These are phyloP conservation scores for Ptychochromis oligacanthus DNA, from an alignment of 2,113 vertebrate species.

Conservation along the genomic window DNA sequence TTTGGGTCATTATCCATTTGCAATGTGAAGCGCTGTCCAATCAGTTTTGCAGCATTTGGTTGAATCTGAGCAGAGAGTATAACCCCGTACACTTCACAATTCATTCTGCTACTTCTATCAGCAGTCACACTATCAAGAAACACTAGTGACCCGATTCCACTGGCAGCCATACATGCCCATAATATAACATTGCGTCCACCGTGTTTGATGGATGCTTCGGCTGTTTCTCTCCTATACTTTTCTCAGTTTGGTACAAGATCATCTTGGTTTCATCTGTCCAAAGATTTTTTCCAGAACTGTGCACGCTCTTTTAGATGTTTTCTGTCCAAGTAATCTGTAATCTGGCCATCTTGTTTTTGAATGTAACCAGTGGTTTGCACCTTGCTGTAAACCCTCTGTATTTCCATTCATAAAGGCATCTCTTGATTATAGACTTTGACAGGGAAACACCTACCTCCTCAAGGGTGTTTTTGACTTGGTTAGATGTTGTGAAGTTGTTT, in stretches of 20 bases:
- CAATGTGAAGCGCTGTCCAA: neutral
- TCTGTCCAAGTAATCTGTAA: neutral
- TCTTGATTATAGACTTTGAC: neutral
- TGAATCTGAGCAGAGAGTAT: neutral
- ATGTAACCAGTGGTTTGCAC: neutral
- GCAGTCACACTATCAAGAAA: neutral
- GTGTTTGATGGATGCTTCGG: rapidly evolving
- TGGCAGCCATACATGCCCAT: neutral
- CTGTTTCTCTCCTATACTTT: neutral
- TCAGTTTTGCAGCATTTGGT: neutral
- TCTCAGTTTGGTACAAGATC: neutral
- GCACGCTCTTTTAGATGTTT: neutral
- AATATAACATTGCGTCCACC: neutral
- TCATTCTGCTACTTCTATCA: neutral
- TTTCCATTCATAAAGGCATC: too few relatives aligned
- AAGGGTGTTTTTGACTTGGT: neutral
- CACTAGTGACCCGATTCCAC: neutral
- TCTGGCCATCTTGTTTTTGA: neutral
- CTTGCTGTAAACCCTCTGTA: neutral
- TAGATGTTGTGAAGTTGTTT: neutral
- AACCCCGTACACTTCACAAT: neutral
- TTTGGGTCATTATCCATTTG: neutral
- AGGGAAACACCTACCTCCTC: neutral
- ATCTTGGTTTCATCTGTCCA: neutral
- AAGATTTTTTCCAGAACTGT: neutral